Evolutionary conservation across 2,113 vertebrate species (phyloP).

Genomic region (Cranoglanis bouderius): DNA sequence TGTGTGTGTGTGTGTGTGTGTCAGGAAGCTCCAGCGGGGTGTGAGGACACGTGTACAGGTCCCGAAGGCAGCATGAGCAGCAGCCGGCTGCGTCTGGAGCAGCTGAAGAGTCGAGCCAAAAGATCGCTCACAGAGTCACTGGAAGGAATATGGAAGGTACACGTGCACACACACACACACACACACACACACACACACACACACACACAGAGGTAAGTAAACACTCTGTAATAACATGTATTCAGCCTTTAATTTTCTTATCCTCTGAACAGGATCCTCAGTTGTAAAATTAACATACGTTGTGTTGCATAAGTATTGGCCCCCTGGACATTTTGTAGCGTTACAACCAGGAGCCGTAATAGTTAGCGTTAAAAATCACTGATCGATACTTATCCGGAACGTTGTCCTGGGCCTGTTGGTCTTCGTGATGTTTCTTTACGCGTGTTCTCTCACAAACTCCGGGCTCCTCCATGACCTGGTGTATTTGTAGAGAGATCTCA

Average conservation of each 20-base stretch:
- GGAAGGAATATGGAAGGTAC: conserved; percentile 86
- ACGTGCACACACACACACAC: background rate
- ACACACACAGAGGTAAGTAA: background rate
- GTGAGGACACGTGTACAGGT: conserved; percentile 70
- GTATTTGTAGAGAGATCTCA: background rate
- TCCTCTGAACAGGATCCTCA: background rate
- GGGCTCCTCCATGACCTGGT: no score
- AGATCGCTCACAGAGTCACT: conserved; percentile 90
- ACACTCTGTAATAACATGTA: background rate
- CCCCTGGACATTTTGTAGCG: background rate
- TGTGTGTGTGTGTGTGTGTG: conserved; percentile 52
- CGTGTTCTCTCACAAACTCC: no score
- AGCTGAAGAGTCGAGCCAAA: conserved; percentile 89
- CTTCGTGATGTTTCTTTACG: background rate
- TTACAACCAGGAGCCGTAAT: background rate
- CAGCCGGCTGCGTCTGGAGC: conserved; percentile 83
- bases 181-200: background rate
- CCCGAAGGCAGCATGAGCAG: conserved; percentile 75
- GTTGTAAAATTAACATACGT: background rate
- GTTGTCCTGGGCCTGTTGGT: background rate
- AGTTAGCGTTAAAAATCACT: no score
- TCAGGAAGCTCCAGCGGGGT: conserved; percentile 59
- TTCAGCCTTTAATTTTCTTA: background rate
- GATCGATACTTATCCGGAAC: no score
- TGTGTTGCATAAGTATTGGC: background rate